Conservation (phyloP, 2,888 invertebrate genomes). For the Liodrosophila aerea region DNA sequence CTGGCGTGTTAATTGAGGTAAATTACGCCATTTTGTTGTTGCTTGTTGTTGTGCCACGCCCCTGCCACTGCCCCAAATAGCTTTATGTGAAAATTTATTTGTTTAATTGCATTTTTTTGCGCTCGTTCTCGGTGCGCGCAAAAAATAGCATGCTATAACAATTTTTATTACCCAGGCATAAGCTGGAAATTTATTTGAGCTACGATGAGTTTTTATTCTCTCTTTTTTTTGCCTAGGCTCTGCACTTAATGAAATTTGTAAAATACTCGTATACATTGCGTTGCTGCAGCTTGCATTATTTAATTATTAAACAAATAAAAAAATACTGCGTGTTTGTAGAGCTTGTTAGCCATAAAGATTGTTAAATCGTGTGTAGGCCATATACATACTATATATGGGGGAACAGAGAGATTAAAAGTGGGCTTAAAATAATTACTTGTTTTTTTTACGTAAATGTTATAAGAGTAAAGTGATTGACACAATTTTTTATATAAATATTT, state of each 20-base stretch:
- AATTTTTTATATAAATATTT: no score
- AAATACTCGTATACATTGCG: conserved; percentile 36
- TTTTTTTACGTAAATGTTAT: no score
- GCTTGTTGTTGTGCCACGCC: background rate
- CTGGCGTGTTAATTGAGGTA: conserved; percentile 77
- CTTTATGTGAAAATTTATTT: conserved; percentile 72
- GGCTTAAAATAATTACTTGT: no score
- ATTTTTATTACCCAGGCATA: conserved; percentile 53
- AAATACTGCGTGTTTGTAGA: background rate
- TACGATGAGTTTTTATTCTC: no score
- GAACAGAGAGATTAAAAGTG: background rate
- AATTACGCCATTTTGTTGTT: conserved; percentile 67
- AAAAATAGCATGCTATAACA: conserved; percentile 57
- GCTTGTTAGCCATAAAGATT: background rate
- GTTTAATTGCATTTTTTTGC: conserved; percentile 73
- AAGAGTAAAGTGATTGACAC: no score
- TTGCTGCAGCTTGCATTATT: conserved; percentile 10
- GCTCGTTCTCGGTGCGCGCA: conserved; percentile 15
- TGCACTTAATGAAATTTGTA: conserved; percentile 53
- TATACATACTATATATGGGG: background rate
- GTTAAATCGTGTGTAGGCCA: background rate
- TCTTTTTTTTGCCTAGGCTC: conserved; percentile 6
- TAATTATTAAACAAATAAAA: conserved; percentile 17
- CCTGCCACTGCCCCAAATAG: conserved; percentile 41
- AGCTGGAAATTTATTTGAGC: conserved; percentile 62